phyloP scores from a whole-genome alignment of 2,797 vertebrate genomes.

The Myotis vivesi region DNA sequence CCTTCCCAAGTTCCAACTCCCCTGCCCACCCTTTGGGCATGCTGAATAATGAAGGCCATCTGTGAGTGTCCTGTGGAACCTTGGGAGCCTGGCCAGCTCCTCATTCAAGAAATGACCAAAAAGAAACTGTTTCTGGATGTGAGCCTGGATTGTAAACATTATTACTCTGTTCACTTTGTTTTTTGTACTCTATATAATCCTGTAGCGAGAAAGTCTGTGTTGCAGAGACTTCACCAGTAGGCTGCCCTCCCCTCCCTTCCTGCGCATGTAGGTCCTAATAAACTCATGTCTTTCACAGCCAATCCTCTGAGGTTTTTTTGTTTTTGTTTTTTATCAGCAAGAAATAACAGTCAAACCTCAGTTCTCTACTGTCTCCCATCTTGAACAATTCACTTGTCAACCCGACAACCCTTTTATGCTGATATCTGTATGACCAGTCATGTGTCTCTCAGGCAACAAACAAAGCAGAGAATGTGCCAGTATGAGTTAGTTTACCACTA shows the following conservation, averaged over 20 bases:
- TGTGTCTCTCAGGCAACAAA: neutral
- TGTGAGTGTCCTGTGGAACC: neutral
- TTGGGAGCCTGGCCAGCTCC: neutral
- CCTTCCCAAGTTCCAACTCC: neutral
- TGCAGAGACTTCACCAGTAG: neutral
- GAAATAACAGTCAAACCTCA: neutral
- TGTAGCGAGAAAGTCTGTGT: neutral
- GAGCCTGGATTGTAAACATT: neutral
- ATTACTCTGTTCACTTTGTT: neutral
- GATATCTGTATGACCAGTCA: neutral
- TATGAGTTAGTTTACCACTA: neutral
- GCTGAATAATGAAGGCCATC: neutral
- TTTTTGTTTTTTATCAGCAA: neutral
- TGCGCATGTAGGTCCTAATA: neutral
- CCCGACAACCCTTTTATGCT: neutral
- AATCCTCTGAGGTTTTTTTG: neutral
- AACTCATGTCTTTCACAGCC: neutral
- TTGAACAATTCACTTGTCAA: neutral
- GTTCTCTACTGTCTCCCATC: neutral
- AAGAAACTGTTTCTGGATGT: neutral
- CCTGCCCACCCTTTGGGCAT: neutral
- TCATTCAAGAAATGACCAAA: neutral
- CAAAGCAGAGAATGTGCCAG: neutral
- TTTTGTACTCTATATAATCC: neutral
- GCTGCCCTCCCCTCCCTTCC: neutral